Evolutionary conservation across 2,888 invertebrate genomes (phyloP).

Genomic region (Phrixothrix hirtus): DNA sequence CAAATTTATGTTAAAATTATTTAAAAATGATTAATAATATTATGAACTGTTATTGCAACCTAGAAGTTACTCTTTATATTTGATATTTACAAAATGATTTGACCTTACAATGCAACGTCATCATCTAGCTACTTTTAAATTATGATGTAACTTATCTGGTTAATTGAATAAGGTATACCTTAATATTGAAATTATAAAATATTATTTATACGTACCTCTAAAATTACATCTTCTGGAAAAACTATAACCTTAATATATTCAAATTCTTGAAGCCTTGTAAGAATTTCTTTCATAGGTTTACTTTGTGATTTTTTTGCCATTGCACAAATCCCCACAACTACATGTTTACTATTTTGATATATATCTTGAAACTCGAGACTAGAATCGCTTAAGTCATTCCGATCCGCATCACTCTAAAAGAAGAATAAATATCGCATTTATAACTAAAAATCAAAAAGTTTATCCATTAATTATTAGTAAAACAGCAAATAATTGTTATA

Average conservation of each 20-base stretch:
- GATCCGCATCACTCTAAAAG: constrained; percentile 74
- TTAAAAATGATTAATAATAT: too few relatives aligned
- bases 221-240: constrained; percentile 94
- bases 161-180: not conserved
- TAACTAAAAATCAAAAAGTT: too few relatives aligned
- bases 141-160: too few relatives aligned
- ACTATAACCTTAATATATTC: constrained; percentile 94
- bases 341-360: constrained; percentile 77
- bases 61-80: too few relatives aligned
- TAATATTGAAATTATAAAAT: not conserved
- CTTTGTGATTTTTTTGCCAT: constrained; percentile 99
- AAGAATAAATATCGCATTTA: not conserved
- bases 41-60: too few relatives aligned
- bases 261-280: constrained; percentile 93
- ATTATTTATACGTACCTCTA: constrained; percentile 66
- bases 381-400: constrained; percentile 66
- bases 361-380: constrained; percentile 55
- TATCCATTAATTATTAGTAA: too few relatives aligned
- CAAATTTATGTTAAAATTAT: too few relatives aligned
- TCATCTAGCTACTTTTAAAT: too few relatives aligned
- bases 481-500: too few relatives aligned
- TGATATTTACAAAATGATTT: too few relatives aligned
- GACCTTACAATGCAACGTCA: too few relatives aligned
- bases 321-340: constrained; percentile 97
- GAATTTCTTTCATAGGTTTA: constrained; percentile 99